phyloP scores from a whole-genome alignment of 2,113 vertebrate species.

The Campylomormyrus numenius region DNA sequence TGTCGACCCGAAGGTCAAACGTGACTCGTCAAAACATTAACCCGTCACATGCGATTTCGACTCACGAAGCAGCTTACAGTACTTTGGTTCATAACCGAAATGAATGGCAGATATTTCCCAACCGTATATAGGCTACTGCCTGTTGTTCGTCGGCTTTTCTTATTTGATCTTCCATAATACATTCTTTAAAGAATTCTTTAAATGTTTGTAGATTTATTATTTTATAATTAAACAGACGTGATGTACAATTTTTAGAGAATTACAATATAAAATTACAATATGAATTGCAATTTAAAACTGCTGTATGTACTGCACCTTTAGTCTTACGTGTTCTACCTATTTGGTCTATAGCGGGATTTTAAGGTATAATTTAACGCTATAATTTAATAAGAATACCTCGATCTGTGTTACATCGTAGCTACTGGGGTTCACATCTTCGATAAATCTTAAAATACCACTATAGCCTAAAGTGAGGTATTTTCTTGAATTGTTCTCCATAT shows the following conservation, averaged over 20 bases:
- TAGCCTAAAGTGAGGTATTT: not conserved
- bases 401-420: not conserved
- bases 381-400: not conserved
- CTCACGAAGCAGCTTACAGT: not conserved
- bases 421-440: not conserved
- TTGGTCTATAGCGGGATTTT: not conserved
- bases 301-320: not conserved
- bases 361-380: not conserved
- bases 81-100: not conserved
- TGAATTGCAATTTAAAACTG: not conserved
- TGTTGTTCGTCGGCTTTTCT: not conserved
- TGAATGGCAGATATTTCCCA: not conserved
- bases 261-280: constrained; percentile 2
- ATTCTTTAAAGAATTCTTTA: not conserved
- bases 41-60: not conserved
- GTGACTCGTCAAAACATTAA: not conserved
- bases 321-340: not conserved
- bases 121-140: not conserved
- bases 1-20: not conserved
- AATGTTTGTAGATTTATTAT: not conserved
- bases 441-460: not conserved
- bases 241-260: not conserved
- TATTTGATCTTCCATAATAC: too few relatives aligned
- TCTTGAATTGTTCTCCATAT: not conserved
- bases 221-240: not conserved